Evolutionary conservation across 2,797 vertebrate genomes (phyloP).

Genomic region (Delichon dasypus): DNA sequence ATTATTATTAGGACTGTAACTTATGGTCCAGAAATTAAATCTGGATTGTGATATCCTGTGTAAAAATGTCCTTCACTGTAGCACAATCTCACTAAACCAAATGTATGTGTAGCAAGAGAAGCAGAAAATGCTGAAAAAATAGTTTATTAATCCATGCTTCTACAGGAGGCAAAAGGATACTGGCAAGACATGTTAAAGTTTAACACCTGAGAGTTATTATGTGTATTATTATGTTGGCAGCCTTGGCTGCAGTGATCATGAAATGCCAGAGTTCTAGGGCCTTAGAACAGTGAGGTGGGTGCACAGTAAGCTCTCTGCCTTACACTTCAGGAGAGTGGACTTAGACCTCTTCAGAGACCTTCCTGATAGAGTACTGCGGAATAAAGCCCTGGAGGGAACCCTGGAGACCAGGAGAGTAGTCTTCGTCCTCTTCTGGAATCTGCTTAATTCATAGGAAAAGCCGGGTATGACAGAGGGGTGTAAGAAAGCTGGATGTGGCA

Average conservation of each 20-base stretch:
- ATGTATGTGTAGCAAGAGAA: background rate
- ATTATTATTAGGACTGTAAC: background rate
- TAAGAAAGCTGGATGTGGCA: background rate
- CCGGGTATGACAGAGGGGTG: background rate
- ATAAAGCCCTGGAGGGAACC: background rate
- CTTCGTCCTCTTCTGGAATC: background rate
- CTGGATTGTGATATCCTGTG: background rate
- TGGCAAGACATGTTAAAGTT: background rate
- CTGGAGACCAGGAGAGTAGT: background rate
- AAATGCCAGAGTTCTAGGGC: no score
- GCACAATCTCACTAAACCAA: background rate
- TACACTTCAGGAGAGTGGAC: background rate
- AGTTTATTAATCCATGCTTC: background rate
- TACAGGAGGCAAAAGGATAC: background rate
- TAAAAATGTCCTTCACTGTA: background rate
- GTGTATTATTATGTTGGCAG: background rate
- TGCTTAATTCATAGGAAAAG: background rate
- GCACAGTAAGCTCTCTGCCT: background rate
- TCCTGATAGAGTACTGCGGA: background rate
- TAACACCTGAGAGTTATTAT: background rate
- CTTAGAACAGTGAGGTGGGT: background rate
- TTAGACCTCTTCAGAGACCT: background rate
- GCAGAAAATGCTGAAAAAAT: background rate
- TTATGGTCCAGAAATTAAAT: background rate
- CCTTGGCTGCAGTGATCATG: background rate